Evolutionary conservation across 2,888 invertebrate species (phyloP), one percentile per base, ranked within the genome.

Genomic region (Drosophila siamana): DNA sequence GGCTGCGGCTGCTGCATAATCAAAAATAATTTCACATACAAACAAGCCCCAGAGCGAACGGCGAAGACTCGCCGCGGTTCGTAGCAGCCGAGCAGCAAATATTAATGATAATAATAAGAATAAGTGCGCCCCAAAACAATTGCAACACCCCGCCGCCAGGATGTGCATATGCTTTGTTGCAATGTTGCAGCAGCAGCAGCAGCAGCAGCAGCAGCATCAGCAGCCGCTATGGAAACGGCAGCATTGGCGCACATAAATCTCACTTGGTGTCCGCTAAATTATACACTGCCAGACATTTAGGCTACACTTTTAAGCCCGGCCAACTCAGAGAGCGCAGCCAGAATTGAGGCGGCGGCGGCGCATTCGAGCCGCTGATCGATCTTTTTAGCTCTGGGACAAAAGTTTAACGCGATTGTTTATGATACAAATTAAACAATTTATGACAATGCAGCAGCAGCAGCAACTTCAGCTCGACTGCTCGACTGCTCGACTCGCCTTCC

Each of bases 371-470:
- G 73, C 82, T 90, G 90, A 90, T 90, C 91, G 90, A 90, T 90
- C 91, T 91, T 86, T 86, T 86, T 90, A 84, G 89, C 91, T 91
- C 83, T 84, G 86, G 91, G 91, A 91, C 88, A 89, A 89, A 86
- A 88, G 86, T 89, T 92, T 91, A 91, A 91, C 91, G 89, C 90
- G 91, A 92, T 92, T 92, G 92, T 92, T 92, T 92, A 92, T 92
- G 92, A 92, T 91, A 92, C 90, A 92, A 92, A 92, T 92, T 92
- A 92, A 92, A 92, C 91, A 92, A 92, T 92, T 92, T 92, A 92
- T 92, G 92, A 91, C 91, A 90, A 90, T 89, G 82, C 91, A 81
- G 57, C 52, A 61, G 51, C 48, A n/a, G n/a, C n/a, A n/a, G n/a
- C n/a, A n/a, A n/a, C n/a, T n/a, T n/a, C n/a, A n/a, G n/a, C n/a